Evolutionary conservation across 2,888 invertebrate genomes (phyloP).

Genomic region (Aplocera efformata): DNA sequence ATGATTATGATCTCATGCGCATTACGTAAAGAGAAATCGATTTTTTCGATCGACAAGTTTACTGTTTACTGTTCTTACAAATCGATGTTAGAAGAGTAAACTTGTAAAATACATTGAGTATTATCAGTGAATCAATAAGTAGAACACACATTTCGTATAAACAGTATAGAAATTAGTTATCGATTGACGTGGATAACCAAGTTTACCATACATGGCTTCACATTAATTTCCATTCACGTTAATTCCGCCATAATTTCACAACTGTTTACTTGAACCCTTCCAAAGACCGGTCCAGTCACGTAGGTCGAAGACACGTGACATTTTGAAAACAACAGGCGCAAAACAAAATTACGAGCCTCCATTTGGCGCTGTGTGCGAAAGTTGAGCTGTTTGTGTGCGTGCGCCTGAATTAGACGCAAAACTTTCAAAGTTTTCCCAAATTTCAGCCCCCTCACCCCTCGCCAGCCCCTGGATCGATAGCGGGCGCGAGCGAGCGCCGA

Average conservation of each 20-base stretch:
- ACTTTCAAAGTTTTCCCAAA: slow-evolving; percentile 81
- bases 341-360: slow-evolving; percentile 70
- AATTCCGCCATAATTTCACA: slow-evolving; percentile 31
- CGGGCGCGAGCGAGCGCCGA: slow-evolving; percentile 61
- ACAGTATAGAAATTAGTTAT: too few species aligned
- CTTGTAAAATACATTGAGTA: too few species aligned
- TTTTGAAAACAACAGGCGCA: slow-evolving; percentile 63
- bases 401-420: slow-evolving; percentile 81
- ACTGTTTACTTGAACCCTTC: slow-evolving; percentile 42
- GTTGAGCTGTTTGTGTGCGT: slow-evolving; percentile 67
- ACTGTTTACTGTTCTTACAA: too few species aligned
- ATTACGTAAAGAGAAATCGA: too few species aligned
- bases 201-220: too few species aligned
- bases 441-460: slow-evolving; percentile 67
- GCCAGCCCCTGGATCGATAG: slow-evolving; percentile 66
- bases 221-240: slow-evolving; percentile 1
- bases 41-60: too few species aligned
- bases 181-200: too few species aligned
- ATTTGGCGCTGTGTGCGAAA: slow-evolving; percentile 52
- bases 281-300: slow-evolving; percentile 53
- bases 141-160: too few species aligned
- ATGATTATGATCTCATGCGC: too few species aligned
- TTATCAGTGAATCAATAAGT: too few species aligned
- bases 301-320: slow-evolving; percentile 68
- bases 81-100: too few species aligned